phyloP scores from a whole-genome alignment of 1,140 invertebrate species.

The Arctopsyche grandis region DNA sequence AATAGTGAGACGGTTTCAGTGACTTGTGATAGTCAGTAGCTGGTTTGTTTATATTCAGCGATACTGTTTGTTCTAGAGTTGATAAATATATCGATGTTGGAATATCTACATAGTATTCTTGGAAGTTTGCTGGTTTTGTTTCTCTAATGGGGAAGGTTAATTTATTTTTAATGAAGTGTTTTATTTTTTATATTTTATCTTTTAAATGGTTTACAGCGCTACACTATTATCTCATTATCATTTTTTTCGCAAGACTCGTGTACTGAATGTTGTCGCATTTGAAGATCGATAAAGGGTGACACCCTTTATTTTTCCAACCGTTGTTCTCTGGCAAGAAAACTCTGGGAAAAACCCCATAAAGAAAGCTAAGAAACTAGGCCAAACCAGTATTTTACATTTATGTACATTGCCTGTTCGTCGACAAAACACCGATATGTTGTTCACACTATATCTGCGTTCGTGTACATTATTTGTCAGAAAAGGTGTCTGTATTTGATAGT shows the following conservation, averaged over 20 bases:
- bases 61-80: neutral
- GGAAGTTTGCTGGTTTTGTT: neutral
- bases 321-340: neutral
- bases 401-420: neutral
- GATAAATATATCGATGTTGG: conserved; percentile 18
- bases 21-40: conserved; percentile 7
- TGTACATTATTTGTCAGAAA: no score
- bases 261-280: conserved; percentile 12
- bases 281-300: conserved; percentile 17
- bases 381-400: conserved; percentile 27
- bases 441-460: no score
- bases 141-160: neutral
- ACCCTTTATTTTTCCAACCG: conserved; percentile 1
- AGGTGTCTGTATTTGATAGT: no score
- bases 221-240: neutral
- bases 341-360: neutral
- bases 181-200: neutral
- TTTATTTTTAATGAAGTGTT: neutral
- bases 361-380: conserved; percentile 10
- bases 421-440: neutral
- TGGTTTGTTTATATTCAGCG: conserved; percentile 31
- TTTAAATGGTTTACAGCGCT: neutral
- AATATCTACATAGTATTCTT: neutral
- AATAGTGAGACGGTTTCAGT: neutral
- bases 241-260: neutral